phyloP scores from a whole-genome alignment of 2,113 vertebrate species.

The Bagarius yarrelli region DNA sequence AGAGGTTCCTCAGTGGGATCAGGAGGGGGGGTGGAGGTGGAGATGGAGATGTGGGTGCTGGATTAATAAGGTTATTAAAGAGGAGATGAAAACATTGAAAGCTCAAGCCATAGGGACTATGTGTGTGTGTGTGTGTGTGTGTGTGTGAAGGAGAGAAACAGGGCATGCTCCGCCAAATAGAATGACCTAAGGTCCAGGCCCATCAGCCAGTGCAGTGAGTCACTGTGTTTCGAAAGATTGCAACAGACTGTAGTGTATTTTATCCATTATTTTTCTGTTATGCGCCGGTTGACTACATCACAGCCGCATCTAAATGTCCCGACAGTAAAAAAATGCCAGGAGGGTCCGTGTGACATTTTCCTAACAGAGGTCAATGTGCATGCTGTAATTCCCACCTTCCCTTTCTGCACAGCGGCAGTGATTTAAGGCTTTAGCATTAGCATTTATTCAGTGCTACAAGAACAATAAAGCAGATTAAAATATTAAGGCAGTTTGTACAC shows the following conservation, averaged over 20 bases:
- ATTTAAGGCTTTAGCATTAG: background rate
- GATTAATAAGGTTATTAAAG: conserved; percentile 45
- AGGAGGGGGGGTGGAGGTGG: conserved; percentile 3
- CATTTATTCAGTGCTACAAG: background rate
- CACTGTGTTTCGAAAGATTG: conserved; percentile 42
- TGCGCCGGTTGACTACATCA: conserved; percentile 2
- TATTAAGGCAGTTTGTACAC: background rate
- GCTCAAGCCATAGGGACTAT: background rate
- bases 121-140: conserved; percentile 2
- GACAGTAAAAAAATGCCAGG: background rate
- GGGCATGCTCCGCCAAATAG: background rate
- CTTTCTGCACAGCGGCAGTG: background rate
- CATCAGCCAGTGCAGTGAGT: conserved; percentile 46
- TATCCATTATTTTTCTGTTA: conserved; percentile 18
- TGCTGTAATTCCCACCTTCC: background rate
- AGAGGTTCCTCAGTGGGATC: conserved; percentile 45
- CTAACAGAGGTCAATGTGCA: conserved; percentile 8
- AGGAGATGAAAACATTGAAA: conserved; percentile 43
- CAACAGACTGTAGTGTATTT: conserved; percentile 18
- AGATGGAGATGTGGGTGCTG: conserved; percentile 6
- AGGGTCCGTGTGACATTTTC: conserved; percentile 21
- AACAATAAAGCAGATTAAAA: background rate
- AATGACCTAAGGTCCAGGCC: conserved; percentile 34
- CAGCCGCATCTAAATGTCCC: background rate
- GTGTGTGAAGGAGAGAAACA: background rate